Evolutionary conservation across 2,113 vertebrate species (phyloP), one percentile per base, ranked within the genome.

Genomic region (Malurus alboscapulatus): DNA sequence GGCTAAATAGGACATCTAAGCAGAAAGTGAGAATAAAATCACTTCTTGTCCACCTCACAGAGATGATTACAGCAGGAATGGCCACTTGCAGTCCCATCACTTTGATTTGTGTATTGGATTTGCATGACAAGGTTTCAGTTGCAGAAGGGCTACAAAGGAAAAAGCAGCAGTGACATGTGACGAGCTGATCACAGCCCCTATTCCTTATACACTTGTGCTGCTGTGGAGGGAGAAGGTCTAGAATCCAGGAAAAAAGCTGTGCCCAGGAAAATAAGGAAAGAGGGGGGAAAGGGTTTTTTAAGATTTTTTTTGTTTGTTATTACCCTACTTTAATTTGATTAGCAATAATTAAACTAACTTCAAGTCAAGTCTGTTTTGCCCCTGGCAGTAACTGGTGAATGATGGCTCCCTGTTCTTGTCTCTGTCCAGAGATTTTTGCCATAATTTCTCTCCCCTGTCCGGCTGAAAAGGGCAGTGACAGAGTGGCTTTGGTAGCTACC

Each of bases 321-420:
- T 61, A 13, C 2, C 7, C 14, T 44, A 29, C 20, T 66, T 45
- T 66, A 34, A 38, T 48, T 65, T 58, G 22, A 54, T 65, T 66
- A 7, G 30, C 7, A 48, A 54, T 38, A 54, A 53, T 22, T 44
- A 29, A 54, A 48, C 29, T 32, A 44, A 73, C 32, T 85, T 71
- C 45, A 76, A 53, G 25, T 17, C 17, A 26, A 22, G 17, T 26
- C 34, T 65, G 22, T 54, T 76, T 81, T n/a, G 2, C 8, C 17
- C 0, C 0, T 59, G n/a, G 26, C 3, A 6, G 8, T n/a, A 59
- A 53, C 24, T 36, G 17, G 5, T 42, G 18, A 69, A 30, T 58
- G 26, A 69, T 47, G 9, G 45, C 42, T 51, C 30, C 16, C 14
- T 44, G 19, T 42, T 5, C 15, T 42, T 48, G 12, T 22, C 21